Conservation (phyloP, 2,888 invertebrate species). For the Zele albiditarsus region DNA sequence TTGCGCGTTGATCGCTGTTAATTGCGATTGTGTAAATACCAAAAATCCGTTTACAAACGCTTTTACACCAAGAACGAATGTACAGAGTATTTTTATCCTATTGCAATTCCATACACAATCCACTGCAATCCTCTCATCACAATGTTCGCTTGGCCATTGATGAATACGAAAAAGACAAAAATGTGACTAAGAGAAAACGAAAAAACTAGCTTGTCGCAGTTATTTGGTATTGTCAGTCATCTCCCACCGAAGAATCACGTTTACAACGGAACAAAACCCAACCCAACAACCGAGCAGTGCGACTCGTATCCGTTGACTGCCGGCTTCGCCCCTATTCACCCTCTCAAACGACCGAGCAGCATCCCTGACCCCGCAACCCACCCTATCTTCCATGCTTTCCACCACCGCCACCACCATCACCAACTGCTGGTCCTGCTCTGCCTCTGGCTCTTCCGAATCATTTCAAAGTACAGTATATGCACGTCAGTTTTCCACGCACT, state of each 20-base stretch:
- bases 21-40: not conserved
- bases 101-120: not conserved
- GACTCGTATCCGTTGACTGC: constrained; percentile 68
- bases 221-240: constrained; percentile 4
- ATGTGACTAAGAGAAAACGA: not conserved
- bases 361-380: constrained; percentile 55
- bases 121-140: not conserved
- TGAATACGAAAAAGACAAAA: not conserved
- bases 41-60: not conserved
- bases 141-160: not conserved
- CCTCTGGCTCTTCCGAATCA: constrained; percentile 51
- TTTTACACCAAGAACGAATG: not conserved
- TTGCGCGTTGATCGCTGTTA: not conserved
- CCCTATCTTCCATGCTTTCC: constrained; percentile 46
- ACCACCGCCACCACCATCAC: constrained; percentile 8
- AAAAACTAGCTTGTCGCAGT: not conserved
- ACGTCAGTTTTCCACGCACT: constrained; percentile 30
- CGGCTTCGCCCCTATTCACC: constrained; percentile 66
- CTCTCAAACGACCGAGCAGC: constrained; percentile 55
- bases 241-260: not conserved
- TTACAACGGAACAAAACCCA: not conserved
- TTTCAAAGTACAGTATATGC: constrained; percentile 39
- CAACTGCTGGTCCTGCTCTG: constrained; percentile 38
- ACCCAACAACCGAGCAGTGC: constrained; percentile 61
- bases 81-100: not conserved